A percentile compares a stretch with the other conserved stretches of the same genome.
phyloP scores from a whole-genome alignment of 2,888 invertebrate species.

The Thumatha senex region DNA sequence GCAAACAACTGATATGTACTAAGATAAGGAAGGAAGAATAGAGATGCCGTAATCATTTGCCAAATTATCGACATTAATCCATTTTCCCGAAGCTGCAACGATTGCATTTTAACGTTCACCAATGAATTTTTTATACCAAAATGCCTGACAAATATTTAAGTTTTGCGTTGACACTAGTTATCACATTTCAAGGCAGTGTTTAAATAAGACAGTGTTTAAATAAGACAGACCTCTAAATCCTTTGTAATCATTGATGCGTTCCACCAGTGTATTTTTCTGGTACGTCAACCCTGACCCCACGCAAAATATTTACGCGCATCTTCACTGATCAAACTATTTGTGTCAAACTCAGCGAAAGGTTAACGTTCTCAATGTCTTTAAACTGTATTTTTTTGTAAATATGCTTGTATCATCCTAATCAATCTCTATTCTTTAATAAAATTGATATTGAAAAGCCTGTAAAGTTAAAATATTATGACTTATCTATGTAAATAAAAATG shows the following conservation, averaged over 20 bases:
- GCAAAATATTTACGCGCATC: background rate
- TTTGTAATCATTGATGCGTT: slow-evolving; percentile 3
- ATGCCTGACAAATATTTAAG: too few relatives aligned
- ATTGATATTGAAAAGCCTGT: too few relatives aligned
- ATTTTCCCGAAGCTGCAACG: too few relatives aligned
- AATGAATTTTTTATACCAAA: too few relatives aligned
- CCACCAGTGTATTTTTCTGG: slow-evolving; percentile 24
- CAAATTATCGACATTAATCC: too few relatives aligned
- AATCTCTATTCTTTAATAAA: too few relatives aligned
- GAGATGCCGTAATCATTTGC: too few relatives aligned
- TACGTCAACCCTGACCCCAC: slow-evolving; percentile 1
- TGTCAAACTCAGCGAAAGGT: background rate
- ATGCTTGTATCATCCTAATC: background rate
- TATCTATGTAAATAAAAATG: too few relatives aligned
- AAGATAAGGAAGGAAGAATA: too few relatives aligned
- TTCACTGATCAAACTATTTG: background rate
- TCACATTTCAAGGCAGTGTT: slow-evolving; percentile 6
- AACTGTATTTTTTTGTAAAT: background rate
- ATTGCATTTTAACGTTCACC: too few relatives aligned
- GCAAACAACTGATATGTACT: too few relatives aligned
- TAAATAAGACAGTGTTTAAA: background rate
- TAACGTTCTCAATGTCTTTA: background rate
- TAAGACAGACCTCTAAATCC: background rate
- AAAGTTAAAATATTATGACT: too few relatives aligned
- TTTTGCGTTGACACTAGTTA: background rate